These are phyloP conservation scores for Hirtodrosophila alboralis DNA, from an alignment of 2,888 invertebrate genomes.

Conservation along the genomic window DNA sequence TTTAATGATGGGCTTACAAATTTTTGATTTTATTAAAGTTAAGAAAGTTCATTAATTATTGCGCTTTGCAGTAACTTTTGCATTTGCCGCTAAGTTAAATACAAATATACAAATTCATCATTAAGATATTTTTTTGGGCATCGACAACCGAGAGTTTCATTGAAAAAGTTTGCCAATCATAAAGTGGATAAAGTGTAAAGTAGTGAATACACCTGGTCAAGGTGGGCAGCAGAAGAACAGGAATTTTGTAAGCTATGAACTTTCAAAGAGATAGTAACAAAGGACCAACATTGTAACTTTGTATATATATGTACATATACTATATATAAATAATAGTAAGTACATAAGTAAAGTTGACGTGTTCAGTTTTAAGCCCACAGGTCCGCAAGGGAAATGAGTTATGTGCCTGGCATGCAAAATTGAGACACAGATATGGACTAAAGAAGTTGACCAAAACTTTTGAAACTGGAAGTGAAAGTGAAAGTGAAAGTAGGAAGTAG, in stretches of 20 bases:
- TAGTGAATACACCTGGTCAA: constrained; percentile 30
- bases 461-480: constrained; percentile 13
- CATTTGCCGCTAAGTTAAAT: constrained; percentile 6
- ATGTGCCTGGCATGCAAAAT: constrained; percentile 66
- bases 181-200: constrained; percentile 4
- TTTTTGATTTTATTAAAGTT: not conserved
- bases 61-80: not conserved
- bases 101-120: constrained; percentile 22
- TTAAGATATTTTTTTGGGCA: constrained; percentile 17
- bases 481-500: constrained; percentile 6
- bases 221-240: constrained; percentile 3
- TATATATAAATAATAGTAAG: not conserved
- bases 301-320: constrained; percentile 8
- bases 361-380: constrained; percentile 34
- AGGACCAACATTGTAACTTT: constrained; percentile 28
- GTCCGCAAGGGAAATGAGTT: constrained; percentile 58
- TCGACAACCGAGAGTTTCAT: constrained; percentile 23
- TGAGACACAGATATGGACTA: constrained; percentile 8
- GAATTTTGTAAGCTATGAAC: constrained; percentile 8
- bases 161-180: constrained; percentile 54
- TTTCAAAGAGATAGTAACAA: constrained; percentile 20
- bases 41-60: not conserved
- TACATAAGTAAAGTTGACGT: constrained; percentile 28
- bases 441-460: constrained; percentile 50
- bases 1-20: no score